Percentiles rank a stretch among this genome's conserved stretches.
Conservation (phyloP, 2,888 invertebrate species). For the Chymomyza caudatula region DNA sequence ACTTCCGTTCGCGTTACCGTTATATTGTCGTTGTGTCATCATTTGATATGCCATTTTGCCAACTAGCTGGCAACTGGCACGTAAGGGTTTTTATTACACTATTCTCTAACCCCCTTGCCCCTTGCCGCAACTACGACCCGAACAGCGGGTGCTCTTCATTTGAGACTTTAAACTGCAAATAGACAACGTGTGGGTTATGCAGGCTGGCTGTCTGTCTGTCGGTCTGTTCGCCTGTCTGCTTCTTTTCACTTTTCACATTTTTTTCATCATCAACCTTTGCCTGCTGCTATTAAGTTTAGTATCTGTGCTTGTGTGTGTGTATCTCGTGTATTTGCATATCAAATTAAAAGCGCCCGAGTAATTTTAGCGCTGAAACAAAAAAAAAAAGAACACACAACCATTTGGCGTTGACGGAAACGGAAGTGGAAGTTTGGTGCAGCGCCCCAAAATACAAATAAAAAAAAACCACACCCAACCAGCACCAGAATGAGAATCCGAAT, state of each 20-base stretch:
- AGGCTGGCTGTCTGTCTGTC: conserved; percentile 23
- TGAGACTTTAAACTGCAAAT: conserved; percentile 70
- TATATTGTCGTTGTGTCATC: conserved; percentile 37
- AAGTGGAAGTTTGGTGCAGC: conserved; percentile 58
- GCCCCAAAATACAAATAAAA: background rate
- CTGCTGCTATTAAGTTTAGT: background rate
- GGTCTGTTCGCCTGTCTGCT: conserved; percentile 37
- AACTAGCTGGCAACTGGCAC: conserved; percentile 43
- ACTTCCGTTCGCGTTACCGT: conserved; percentile 40
- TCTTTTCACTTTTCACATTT: conserved; percentile 71
- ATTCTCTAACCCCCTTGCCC: conserved; percentile 14
- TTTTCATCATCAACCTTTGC: conserved; percentile 70
- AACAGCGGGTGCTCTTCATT: conserved; percentile 56
- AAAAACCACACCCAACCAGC: background rate
- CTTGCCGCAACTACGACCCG: background rate
- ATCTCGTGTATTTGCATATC: conserved; percentile 63
- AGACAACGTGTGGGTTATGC: conserved; percentile 43
- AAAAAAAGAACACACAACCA: conserved; percentile 28
- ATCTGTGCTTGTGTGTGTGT: background rate
- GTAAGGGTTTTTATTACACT: conserved; percentile 40
- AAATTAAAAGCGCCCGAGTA: conserved; percentile 71
- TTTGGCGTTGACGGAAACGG: conserved; percentile 38
- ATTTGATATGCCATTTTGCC: conserved; percentile 43
- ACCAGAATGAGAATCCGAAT: background rate
- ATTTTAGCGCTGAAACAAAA: conserved; percentile 58